Evolutionary conservation across 2,888 invertebrate species (phyloP).

Genomic region (Tipula unca): DNA sequence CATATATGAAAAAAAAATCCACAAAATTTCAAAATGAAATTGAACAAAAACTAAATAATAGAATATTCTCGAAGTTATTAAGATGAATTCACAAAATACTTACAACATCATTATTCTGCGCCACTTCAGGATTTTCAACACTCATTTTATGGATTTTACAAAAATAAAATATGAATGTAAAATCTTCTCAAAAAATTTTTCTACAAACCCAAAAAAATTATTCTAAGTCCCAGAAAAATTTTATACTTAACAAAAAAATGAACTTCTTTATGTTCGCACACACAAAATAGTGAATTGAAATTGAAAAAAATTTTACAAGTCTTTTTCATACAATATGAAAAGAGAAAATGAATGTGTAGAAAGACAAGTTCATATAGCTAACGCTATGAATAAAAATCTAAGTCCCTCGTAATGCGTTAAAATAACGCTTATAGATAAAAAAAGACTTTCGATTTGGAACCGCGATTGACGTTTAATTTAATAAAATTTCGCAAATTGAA

Average conservation of each 20-base stretch:
- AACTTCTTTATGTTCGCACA: constrained; percentile 1
- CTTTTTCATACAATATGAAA: constrained; percentile 18
- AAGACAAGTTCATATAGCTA: not conserved
- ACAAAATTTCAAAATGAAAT: not conserved
- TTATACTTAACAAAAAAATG: constrained; percentile 1
- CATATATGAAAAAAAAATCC: not conserved
- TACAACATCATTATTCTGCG: constrained; percentile 51
- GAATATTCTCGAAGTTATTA: constrained; percentile 28
- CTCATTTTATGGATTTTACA: constrained; percentile 46
- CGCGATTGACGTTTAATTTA: not conserved
- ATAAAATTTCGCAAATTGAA: not conserved
- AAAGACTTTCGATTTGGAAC: not conserved
- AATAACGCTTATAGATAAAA: not conserved
- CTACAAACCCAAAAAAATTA: constrained; percentile 19
- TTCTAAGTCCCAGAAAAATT: constrained; percentile 27
- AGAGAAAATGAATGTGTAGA: constrained; percentile 9
- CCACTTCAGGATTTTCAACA: constrained; percentile 53
- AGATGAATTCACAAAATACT: constrained; percentile 37
- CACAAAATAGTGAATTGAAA: not conserved
- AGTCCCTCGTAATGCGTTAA: constrained; percentile 14
- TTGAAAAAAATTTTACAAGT: constrained; percentile 18
- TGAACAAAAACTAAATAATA: not conserved
- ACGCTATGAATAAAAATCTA: constrained; percentile 14
- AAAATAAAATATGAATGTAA: constrained; percentile 23
- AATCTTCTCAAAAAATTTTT: constrained; percentile 10